These are phyloP conservation scores for Pygoscelis antarcticus DNA, from an alignment of 2,113 vertebrate species.

Conservation along the genomic window DNA sequence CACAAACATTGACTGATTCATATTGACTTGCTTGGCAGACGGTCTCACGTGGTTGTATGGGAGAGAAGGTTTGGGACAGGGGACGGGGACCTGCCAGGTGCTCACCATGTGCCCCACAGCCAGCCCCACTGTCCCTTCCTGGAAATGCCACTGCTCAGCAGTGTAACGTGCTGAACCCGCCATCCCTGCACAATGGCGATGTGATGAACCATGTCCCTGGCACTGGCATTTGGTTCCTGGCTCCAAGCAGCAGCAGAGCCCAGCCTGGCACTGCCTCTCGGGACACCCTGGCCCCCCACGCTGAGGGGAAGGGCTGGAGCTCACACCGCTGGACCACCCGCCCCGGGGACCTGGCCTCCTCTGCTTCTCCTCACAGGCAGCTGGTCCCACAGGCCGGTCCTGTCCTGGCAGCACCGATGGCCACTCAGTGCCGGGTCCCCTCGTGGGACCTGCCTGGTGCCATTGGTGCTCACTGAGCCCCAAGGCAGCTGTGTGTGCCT, in stretches of 20 bases:
- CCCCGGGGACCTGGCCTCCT: background rate
- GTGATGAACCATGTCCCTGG: background rate
- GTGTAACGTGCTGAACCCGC: background rate
- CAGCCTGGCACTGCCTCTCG: background rate
- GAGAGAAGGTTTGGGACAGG: background rate
- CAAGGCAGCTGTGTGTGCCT: background rate
- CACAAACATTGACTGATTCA: slow-evolving; percentile 65
- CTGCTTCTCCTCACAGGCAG: background rate
- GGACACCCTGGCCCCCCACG: fast-evolving
- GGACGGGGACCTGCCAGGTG: background rate
- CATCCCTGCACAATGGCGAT: fast-evolving
- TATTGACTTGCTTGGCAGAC: slow-evolving; percentile 40
- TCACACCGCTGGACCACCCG: fast-evolving
- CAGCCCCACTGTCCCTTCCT: background rate
- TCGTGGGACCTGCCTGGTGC: background rate
- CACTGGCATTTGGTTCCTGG: background rate
- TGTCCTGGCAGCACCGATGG: background rate
- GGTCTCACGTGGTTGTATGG: background rate
- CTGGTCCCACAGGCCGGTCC: background rate
- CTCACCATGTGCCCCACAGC: background rate
- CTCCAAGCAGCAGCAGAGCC: background rate
- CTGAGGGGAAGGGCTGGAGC: background rate
- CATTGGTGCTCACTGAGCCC: fast-evolving
- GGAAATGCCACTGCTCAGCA: background rate
- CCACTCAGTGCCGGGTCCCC: fast-evolving